phyloP scores from a whole-genome alignment of 2,113 vertebrate species.

The Callorhinus ursinus region DNA sequence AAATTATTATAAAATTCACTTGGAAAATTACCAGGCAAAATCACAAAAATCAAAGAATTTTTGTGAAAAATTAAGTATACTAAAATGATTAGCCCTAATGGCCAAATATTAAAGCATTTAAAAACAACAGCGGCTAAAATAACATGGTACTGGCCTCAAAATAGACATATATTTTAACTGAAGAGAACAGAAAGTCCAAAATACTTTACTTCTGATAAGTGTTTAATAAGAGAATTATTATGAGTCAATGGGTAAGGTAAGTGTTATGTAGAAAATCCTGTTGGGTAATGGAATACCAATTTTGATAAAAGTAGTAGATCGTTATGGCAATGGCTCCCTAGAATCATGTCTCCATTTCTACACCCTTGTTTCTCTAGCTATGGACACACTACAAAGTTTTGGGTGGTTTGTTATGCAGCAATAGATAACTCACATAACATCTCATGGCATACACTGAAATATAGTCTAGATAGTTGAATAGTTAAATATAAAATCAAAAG shows the following conservation, averaged over 20 bases:
- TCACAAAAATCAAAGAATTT: conserved; percentile 2
- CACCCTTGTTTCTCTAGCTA: not conserved
- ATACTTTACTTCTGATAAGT: not conserved
- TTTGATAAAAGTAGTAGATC: not conserved
- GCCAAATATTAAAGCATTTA: not conserved
- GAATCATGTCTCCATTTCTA: not conserved
- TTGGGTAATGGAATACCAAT: not conserved
- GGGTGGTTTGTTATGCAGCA: not conserved
- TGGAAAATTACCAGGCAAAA: not conserved
- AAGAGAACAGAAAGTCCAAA: not conserved
- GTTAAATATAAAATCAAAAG: not conserved
- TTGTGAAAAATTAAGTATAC: not conserved
- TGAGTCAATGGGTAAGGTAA: not conserved
- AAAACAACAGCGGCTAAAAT: conserved; percentile 6
- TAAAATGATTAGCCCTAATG: not conserved
- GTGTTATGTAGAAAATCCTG: not conserved
- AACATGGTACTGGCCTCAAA: not conserved
- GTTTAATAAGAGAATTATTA: not conserved
- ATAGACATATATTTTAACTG: not conserved
- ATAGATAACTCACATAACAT: not conserved
- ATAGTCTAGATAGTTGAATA: not conserved
- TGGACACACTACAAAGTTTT: not conserved
- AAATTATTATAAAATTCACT: not conserved
- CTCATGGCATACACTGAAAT: not conserved
- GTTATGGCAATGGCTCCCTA: not conserved